These are phyloP conservation scores for Heterohyrax brucei DNA, from an alignment of 2,797 vertebrate genomes.

Conservation along the genomic window DNA sequence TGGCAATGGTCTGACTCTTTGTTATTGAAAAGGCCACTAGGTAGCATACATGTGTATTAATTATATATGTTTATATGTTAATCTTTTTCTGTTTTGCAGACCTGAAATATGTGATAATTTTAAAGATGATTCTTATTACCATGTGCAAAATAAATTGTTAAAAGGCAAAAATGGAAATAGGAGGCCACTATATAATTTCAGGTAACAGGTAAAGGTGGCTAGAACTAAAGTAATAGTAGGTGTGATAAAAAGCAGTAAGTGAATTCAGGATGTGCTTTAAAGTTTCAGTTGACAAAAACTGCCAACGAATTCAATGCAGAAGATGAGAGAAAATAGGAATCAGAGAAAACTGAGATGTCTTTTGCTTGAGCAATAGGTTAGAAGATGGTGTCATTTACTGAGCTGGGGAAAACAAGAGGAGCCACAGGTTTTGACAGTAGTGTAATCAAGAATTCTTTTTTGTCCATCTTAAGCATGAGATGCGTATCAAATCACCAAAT, in stretches of 20 bases:
- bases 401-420: neutral
- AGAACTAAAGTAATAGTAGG: neutral
- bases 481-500: neutral
- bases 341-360: neutral
- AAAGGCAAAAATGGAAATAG: neutral
- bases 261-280: constrained; percentile 2
- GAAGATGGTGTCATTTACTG: neutral
- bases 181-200: neutral
- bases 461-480: neutral
- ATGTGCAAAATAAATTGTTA: neutral
- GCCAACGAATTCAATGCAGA: neutral
- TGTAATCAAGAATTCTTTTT: neutral
- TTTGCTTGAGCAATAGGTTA: constrained; percentile 35
- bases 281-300: constrained; percentile 57
- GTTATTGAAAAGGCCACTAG: constrained; percentile 6
- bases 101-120: constrained; percentile 61
- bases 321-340: neutral
- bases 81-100: neutral
- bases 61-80: neutral
- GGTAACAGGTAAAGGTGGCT: neutral
- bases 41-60: neutral
- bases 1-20: neutral
- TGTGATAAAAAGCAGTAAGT: neutral
- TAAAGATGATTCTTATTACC: constrained; percentile 5
- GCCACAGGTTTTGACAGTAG: neutral